These are phyloP conservation scores for Diachasmimorpha longicaudata DNA, from an alignment of 1,140 invertebrate genomes.

Conservation along the genomic window DNA sequence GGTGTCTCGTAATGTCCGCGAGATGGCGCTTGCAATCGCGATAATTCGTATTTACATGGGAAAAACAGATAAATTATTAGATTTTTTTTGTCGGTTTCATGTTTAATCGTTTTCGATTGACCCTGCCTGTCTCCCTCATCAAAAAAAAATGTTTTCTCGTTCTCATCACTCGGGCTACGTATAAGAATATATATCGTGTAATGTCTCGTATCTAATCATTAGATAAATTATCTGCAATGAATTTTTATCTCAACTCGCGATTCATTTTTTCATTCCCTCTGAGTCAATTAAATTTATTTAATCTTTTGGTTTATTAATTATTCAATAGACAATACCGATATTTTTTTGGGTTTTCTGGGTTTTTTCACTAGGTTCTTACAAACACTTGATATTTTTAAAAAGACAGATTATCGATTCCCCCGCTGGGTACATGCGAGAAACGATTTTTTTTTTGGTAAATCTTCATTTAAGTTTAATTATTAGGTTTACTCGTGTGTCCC, in stretches of 20 bases:
- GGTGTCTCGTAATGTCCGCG: slow-evolving; percentile 10
- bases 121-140: slow-evolving; percentile 19
- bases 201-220: slow-evolving; percentile 15
- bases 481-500: not conserved
- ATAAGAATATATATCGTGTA: slow-evolving; percentile 51
- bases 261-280: slow-evolving; percentile 40
- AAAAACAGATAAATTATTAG: slow-evolving; percentile 21
- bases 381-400: slow-evolving; percentile 57
- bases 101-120: slow-evolving; percentile 1
- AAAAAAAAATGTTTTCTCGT: not conserved
- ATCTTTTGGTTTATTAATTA: slow-evolving; percentile 2
- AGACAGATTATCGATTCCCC: slow-evolving; percentile 24
- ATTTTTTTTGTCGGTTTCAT: slow-evolving; percentile 9
- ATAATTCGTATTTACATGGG: slow-evolving; percentile 26
- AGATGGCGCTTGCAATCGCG: slow-evolving; percentile 10
- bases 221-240: slow-evolving; percentile 34
- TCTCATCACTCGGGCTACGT: slow-evolving; percentile 34
- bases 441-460: slow-evolving; percentile 13
- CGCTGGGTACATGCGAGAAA: slow-evolving; percentile 13
- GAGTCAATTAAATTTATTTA: slow-evolving; percentile 11
- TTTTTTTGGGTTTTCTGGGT: slow-evolving; percentile 17
- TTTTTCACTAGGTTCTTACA: slow-evolving; percentile 39
- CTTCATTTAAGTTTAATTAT: not conserved
- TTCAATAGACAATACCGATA: slow-evolving; percentile 55
- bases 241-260: slow-evolving; percentile 42